Evolutionary conservation across 2,888 invertebrate genomes (phyloP), one percentile per base, ranked within the genome.

Genomic region (Protonemura montana): DNA sequence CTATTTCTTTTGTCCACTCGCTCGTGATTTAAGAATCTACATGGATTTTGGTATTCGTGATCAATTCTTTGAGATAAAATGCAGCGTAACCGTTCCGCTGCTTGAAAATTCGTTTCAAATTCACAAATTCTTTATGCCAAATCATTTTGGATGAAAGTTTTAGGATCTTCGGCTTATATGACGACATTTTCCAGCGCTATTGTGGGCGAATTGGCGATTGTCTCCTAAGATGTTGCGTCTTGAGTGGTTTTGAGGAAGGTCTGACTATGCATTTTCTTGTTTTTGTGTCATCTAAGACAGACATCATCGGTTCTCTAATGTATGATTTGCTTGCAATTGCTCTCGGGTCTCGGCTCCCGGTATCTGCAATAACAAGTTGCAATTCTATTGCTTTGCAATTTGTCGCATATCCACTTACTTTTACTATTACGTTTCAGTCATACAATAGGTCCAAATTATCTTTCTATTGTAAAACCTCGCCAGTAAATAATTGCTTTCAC

Each of bases 81-180:
- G 59, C 59, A 59, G 21, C 59, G 59, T 59, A 59, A 59, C 59
- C 59, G 16, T 59, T 59, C 59, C 59, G 16, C 59, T 59, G 59
- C 59, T 59, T 59, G 1, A 3, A 59, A 59, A 59, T 59, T 59
- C 59, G 59, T 13, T 59, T 59, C 59, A 59, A 59, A 59, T 59
- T 59, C 59, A 59, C 59, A 59, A 59, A 59, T 59, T 59, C 59
- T 59, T 59, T 59, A 10, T 59, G 59, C 59, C 59, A 59, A 59
- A 59, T 59, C 59, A 59, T 59, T 59, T 59, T 59, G 21, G 59
- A 59, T 59, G 59, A 59, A 59, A 59, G 59, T 59, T 59, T 13
- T 1, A 59, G 59, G 59, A 59, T 59, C 3, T 59, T 16, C 59
- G 21, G 59, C 59, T 3, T 59, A 16, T 59, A 59, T 59, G 59